A percentile compares a stretch with the other conserved stretches of the same genome.
Evolutionary conservation across 2,797 vertebrate species (phyloP).

Genomic region (Xenopus petersii): DNA sequence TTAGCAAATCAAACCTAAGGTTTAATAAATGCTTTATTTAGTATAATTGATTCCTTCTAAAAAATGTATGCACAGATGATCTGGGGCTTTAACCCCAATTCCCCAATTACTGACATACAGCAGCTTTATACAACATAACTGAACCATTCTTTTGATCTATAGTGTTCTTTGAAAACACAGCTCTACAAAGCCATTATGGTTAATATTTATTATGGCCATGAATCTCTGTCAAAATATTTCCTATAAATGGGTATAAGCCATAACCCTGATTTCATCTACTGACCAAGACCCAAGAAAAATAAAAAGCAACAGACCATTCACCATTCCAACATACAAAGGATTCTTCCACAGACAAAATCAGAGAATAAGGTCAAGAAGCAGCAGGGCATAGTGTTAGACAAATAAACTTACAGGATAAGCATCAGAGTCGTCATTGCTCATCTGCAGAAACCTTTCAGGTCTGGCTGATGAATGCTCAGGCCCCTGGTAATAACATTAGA

Average conservation of each 20-base stretch:
- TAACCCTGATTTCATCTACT: slow-evolving; percentile 9
- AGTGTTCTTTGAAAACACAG: background rate
- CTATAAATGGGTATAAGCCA: background rate
- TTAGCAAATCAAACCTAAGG: too few species aligned
- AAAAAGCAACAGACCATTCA: background rate
- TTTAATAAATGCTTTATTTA: too few species aligned
- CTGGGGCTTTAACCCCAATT: too few species aligned
- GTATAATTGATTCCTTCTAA: too few species aligned
- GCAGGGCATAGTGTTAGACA: slow-evolving; percentile 11
- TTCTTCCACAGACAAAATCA: background rate
- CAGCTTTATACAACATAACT: too few species aligned
- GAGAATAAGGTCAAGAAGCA: slow-evolving; percentile 12
- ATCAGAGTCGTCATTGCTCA: slow-evolving; percentile 89
- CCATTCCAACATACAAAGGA: slow-evolving; percentile 5
- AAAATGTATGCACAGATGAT: too few species aligned
- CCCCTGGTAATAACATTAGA: slow-evolving; percentile 66
- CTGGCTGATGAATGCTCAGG: slow-evolving; percentile 90
- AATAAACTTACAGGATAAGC: slow-evolving; percentile 78
- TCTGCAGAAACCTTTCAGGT: slow-evolving; percentile 88
- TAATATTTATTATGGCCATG: background rate
- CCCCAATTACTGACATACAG: too few species aligned
- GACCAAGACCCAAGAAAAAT: background rate
- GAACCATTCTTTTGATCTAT: too few species aligned
- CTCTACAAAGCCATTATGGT: background rate
- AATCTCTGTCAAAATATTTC: background rate